A percentile compares a stretch with the other conserved stretches of the same genome.
Evolutionary conservation across 2,888 invertebrate species (phyloP).

Genomic region (Netelia melanura): DNA sequence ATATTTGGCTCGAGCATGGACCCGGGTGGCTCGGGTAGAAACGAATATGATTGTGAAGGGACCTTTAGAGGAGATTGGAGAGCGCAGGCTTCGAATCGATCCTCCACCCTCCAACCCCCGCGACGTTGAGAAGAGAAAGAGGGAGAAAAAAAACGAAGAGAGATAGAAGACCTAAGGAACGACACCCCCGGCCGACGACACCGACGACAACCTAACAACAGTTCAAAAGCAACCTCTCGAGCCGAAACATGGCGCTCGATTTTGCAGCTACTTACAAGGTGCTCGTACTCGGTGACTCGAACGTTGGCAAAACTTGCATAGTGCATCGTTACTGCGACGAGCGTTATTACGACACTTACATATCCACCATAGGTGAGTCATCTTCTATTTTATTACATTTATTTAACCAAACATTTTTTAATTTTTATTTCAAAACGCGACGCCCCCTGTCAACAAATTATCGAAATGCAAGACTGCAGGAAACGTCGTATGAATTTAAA

Average conservation of each 20-base stretch:
- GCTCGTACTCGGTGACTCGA: slow-evolving; percentile 94
- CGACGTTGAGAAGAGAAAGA: slow-evolving; percentile 35
- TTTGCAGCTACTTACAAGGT: slow-evolving; percentile 95
- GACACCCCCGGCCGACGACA: slow-evolving; percentile 78
- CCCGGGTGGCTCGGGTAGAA: slow-evolving; percentile 26
- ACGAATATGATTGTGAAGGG: slow-evolving; percentile 63
- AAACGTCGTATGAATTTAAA: not conserved
- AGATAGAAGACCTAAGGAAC: slow-evolving; percentile 44
- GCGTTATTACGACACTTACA: slow-evolving; percentile 95
- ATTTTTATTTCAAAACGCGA: too few species aligned
- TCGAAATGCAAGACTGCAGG: too few species aligned
- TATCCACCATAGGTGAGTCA: slow-evolving; percentile 94
- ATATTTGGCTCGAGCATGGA: slow-evolving; percentile 12
- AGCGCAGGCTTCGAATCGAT: slow-evolving; percentile 82
- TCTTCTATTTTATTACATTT: slow-evolving; percentile 19
- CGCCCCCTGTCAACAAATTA: too few species aligned
- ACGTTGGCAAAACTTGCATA: slow-evolving; percentile 96
- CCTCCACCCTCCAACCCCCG: slow-evolving; percentile 66
- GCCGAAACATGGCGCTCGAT: slow-evolving; percentile 90
- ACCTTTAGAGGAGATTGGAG: slow-evolving; percentile 68
- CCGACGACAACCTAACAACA: slow-evolving; percentile 79
- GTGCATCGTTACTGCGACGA: slow-evolving; percentile 96
- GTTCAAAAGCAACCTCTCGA: slow-evolving; percentile 75
- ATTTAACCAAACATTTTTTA: too few species aligned
- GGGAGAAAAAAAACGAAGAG: slow-evolving; percentile 41